Evolutionary conservation across 35 echinoderm and acorn worm genomes (phyloP), one percentile per base, ranked within the genome.

Genomic region (Amphiura filiformis): DNA sequence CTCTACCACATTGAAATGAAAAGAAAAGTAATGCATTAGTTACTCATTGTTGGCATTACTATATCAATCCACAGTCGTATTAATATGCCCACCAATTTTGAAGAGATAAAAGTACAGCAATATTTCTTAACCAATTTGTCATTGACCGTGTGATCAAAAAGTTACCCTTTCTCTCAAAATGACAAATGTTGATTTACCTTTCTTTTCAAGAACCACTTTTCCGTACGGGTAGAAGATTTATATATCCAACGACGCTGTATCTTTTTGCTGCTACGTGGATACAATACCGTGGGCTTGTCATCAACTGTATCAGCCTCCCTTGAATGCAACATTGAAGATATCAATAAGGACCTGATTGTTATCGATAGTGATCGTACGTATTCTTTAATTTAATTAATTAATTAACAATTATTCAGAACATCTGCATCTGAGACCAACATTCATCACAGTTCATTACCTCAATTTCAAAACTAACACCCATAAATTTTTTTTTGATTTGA

Each of bases 341-440:
- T 9, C 17, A 17, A 47, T 17, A 47, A 9, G 17, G 5, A 47
- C 4, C 4, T 4, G 4, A 47, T 64, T 64, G 87, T 89, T 18
- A 89, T 89, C 28, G 87, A 89, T 65, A 47, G 36, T 23, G 32
- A 82, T 82, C 35, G 80, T 82, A 39, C 17, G 80, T 82, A 7
- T 77, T n/a, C n/a, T n/a, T n/a, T n/a, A n/a, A n/a, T n/a, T n/a
- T n/a, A n/a, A n/a, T n/a, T 64, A 64, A n/a, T n/a, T n/a, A n/a
- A n/a, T n/a, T n/a, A n/a, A n/a, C n/a, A n/a, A n/a, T n/a, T n/a
- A n/a, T n/a, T n/a, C n/a, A n/a, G n/a, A n/a, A n/a, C n/a, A n/a
- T n/a, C n/a, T n/a, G n/a, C n/a, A n/a, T n/a, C n/a, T n/a, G n/a
- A n/a, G n/a, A n/a, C n/a, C n/a, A n/a, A n/a, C n/a, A n/a, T n/a